phyloP scores from a whole-genome alignment of 2,888 invertebrate species.

The Microchrysa polita region DNA sequence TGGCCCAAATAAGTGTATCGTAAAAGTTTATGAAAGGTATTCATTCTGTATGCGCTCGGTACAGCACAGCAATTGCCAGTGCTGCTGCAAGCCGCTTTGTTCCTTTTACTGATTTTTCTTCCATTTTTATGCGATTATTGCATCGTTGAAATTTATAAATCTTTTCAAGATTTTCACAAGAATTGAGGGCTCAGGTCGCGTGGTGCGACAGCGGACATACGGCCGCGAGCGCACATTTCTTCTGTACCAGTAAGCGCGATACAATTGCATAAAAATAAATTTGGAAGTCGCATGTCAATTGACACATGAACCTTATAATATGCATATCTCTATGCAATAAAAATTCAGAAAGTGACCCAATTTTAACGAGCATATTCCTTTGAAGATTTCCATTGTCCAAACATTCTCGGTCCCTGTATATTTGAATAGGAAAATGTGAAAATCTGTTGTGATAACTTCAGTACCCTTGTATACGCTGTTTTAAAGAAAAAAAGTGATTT shows the following conservation, averaged over 20 bases:
- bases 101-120: constrained; percentile 33
- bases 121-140: constrained; percentile 37
- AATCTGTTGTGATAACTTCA: too few relatives aligned
- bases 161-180: background rate
- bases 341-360: too few relatives aligned
- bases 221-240: background rate
- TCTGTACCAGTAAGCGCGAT: too few relatives aligned
- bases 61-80: background rate
- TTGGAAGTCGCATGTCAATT: too few relatives aligned
- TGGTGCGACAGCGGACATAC: background rate
- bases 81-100: constrained; percentile 19
- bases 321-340: too few relatives aligned
- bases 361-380: too few relatives aligned
- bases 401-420: too few relatives aligned
- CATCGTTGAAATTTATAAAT: background rate
- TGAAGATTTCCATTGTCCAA: too few relatives aligned
- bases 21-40: constrained; percentile 40
- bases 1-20: constrained; percentile 24
- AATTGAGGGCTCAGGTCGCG: constrained; percentile 24
- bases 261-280: too few relatives aligned
- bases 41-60: constrained; percentile 22
- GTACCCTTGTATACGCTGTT: too few relatives aligned
- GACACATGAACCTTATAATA: too few relatives aligned
- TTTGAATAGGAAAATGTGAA: too few relatives aligned
- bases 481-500: background rate